Percentiles rank a stretch among this genome's conserved stretches.
Evolutionary conservation across 1,140 invertebrate species (phyloP).

Genomic region (Listronotus bonariensis): DNA sequence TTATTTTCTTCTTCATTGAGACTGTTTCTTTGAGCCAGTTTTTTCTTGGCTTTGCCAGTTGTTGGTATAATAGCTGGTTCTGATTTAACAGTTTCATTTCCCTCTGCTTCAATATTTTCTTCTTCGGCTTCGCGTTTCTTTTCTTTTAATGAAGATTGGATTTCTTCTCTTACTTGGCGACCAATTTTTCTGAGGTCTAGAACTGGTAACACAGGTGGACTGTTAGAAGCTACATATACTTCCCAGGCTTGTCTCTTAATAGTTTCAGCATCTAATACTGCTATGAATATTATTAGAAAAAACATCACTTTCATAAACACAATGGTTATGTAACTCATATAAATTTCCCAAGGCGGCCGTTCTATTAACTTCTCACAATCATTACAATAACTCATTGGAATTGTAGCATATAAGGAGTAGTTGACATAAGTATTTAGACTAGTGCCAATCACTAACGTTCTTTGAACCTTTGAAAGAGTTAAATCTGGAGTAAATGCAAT

Average conservation of each 20-base stretch:
- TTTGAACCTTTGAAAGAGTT: slow-evolving; percentile 78
- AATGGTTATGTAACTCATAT: slow-evolving; percentile 71
- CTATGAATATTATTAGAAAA: slow-evolving; percentile 68
- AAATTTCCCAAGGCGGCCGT: slow-evolving; percentile 80
- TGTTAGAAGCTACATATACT: slow-evolving; percentile 48
- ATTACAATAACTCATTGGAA: slow-evolving; percentile 77
- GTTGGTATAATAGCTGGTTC: slow-evolving; percentile 48
- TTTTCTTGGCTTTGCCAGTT: slow-evolving; percentile 49
- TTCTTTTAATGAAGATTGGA: slow-evolving; percentile 44
- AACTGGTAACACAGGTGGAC: slow-evolving; percentile 60
- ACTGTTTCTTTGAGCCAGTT: slow-evolving; percentile 39
- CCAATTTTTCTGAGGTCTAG: slow-evolving; percentile 62
- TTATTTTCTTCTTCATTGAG: slow-evolving; percentile 34
- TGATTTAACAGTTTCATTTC: slow-evolving; percentile 30
- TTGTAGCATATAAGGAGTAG: slow-evolving; percentile 78
- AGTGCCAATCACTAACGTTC: slow-evolving; percentile 65
- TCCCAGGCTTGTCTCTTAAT: slow-evolving; percentile 61
- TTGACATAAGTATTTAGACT: slow-evolving; percentile 66
- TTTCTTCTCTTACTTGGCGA: slow-evolving; percentile 47
- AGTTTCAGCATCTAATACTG: slow-evolving; percentile 76
- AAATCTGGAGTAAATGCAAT: slow-evolving; percentile 94
- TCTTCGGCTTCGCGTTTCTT: slow-evolving; percentile 39
- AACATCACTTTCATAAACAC: slow-evolving; percentile 68
- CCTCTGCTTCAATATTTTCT: slow-evolving; percentile 18
- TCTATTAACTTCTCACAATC: slow-evolving; percentile 73